Evolutionary conservation across 2,113 vertebrate species (phyloP).

Genomic region (Sylvia atricapilla): DNA sequence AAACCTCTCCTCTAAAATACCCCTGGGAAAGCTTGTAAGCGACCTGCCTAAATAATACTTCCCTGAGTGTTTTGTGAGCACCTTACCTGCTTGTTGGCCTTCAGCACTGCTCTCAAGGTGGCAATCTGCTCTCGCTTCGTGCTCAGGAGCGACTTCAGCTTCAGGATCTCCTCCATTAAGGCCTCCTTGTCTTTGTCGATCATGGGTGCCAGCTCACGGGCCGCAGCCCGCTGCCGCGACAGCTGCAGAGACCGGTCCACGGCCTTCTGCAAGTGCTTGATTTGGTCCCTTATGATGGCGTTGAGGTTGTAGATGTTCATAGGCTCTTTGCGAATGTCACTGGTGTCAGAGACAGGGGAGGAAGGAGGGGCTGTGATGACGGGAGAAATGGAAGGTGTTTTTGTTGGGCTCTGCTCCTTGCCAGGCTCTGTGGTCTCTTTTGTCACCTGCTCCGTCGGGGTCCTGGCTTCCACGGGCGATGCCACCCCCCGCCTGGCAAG

Average conservation of each 20-base stretch:
- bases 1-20: neutral
- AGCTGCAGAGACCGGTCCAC: conserved; percentile 94
- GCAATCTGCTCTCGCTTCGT: conserved; percentile 98
- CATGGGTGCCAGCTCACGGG: conserved; percentile 88
- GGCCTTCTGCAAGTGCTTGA: conserved; percentile 95
- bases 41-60: neutral
- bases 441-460: conserved; percentile 79
- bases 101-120: conserved; percentile 91
- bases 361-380: conserved; percentile 83
- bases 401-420: conserved; percentile 82
- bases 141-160: conserved; percentile 94
- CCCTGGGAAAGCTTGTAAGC: neutral
- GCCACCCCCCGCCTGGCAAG: conserved; percentile 83
- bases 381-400: conserved; percentile 79
- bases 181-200: conserved; percentile 96
- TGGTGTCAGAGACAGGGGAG: conserved; percentile 81
- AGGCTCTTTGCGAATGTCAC: conserved; percentile 93
- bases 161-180: conserved; percentile 96
- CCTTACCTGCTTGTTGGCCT: conserved; percentile 97
- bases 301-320: conserved; percentile 99
- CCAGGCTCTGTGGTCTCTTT: conserved; percentile 76
- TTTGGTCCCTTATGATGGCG: conserved; percentile 97
- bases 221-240: conserved; percentile 91
- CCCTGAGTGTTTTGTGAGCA: neutral
- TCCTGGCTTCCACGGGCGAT: conserved; percentile 75